Base-by-base conservation (phyloP, 1,140 invertebrate species). In the Chironomus striatipennis region DNA sequence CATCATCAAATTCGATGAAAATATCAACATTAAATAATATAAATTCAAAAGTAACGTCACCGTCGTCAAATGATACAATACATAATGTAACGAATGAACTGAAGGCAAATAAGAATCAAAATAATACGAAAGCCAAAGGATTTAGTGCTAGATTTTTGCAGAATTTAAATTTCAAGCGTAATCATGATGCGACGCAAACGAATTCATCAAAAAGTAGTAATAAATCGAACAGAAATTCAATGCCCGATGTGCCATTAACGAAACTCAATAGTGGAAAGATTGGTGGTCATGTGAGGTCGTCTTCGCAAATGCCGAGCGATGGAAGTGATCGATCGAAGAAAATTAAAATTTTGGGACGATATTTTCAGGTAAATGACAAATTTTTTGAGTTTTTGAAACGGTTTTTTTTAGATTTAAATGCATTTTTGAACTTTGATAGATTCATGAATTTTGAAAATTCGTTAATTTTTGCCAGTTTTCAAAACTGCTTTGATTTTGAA, bases 281-380 rank as follows among this genome's bases (percentile, higher is more conserved):
- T 83, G 77, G 80, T 81, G 76, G 81, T 81, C 78, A 77, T 82
- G 74, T 24, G 9, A 4, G 34, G 15, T 15, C 80, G 83, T 76
- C 78, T 83, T 77, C n/a, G 47, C 47, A 57, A 15, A n/a, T 57
- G n/a, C 12, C 47, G 47, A 80, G 78, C 82, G 77, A 80, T 82
- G 76, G 79, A 80, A 74, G 77, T 80, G 74, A 79, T 81, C 74
- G 82, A 82, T 81, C 83, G 75, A 85, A 85, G 77, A 89, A 89
- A 78, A 85, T 88, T 78, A 82, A 86, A 64, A 79, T 88, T 72
- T 80, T 90, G 4, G 87, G 87, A 73, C 86, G 88, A 67, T 89
- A 89, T 77, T 90, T 90, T 80, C 87, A 88, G 74, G 87, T 90
- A 74, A 79, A 78, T 57, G 42, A 57, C 15, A 57, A 57, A 57